These are phyloP conservation scores for Pelochelys cantorii DNA, from an alignment of 2,797 vertebrate genomes.

Conservation along the genomic window DNA sequence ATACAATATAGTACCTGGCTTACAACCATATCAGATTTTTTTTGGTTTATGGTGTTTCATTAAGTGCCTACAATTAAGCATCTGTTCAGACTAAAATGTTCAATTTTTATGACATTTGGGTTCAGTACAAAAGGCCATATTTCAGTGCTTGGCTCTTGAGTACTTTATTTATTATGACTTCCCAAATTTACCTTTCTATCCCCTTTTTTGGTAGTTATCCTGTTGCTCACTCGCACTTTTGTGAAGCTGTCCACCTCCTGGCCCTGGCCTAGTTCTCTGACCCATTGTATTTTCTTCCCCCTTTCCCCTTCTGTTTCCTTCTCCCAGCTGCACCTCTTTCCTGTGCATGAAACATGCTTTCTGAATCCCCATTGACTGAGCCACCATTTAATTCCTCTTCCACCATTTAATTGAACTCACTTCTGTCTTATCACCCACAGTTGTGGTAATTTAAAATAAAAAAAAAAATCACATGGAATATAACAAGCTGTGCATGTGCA, in stretches of 20 bases:
- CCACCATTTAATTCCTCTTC: background rate
- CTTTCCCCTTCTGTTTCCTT: background rate
- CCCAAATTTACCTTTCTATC: background rate
- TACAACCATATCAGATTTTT: conserved; percentile 55
- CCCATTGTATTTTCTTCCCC: conserved; percentile 52
- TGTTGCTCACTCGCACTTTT: conserved; percentile 16
- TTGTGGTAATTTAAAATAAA: conserved; percentile 13
- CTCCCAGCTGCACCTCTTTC: conserved; percentile 3
- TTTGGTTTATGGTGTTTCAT: conserved; percentile 64
- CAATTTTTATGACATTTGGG: conserved; percentile 66
- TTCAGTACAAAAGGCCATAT: conserved; percentile 52
- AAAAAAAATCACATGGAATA: background rate
- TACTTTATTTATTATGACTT: conserved; percentile 13
- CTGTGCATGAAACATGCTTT: conserved; percentile 41
- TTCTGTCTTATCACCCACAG: conserved; percentile 42
- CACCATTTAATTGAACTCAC: background rate
- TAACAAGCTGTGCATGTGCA: conserved; percentile 26
- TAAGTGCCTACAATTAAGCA: conserved; percentile 73
- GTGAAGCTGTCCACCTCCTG: background rate
- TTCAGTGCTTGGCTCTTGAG: conserved; percentile 54
- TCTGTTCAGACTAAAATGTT: conserved; percentile 75
- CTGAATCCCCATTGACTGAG: background rate
- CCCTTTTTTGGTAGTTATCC: background rate
- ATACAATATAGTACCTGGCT: conserved; percentile 41
- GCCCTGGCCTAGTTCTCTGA: background rate